Conservation (phyloP, 2,797 vertebrate species). For the Cossypha polioptera region DNA sequence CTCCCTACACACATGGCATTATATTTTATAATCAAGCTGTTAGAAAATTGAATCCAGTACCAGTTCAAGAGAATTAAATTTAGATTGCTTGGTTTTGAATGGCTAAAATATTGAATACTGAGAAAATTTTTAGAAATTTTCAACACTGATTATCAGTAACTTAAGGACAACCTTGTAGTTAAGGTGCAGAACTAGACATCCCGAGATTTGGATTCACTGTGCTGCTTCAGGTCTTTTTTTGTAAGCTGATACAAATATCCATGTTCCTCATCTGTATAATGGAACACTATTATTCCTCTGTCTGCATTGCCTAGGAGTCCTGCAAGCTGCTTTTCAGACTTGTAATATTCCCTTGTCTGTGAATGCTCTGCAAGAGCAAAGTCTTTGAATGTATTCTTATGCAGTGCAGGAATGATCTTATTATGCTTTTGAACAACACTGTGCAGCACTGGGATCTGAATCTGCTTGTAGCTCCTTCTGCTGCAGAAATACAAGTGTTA, state of each 20-base stretch:
- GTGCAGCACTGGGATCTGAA: background rate
- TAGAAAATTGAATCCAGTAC: constrained; percentile 38
- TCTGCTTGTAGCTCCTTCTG: constrained; percentile 3
- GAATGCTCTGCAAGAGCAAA: constrained; percentile 1
- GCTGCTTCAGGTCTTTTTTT: background rate
- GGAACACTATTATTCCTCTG: constrained; percentile 9
- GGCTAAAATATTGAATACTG: background rate
- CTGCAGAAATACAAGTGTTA: constrained; percentile 18
- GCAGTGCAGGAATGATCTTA: background rate
- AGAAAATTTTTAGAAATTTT: background rate
- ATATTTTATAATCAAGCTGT: constrained; percentile 15
- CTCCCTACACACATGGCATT: background rate
- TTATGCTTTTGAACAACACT: background rate
- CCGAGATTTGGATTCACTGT: background rate
- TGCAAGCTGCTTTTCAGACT: background rate
- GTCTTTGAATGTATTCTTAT: background rate
- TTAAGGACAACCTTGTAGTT: background rate
- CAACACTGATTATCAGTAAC: background rate
- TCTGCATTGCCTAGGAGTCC: constrained; percentile 3
- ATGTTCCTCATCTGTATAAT: background rate
- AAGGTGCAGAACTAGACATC: background rate
- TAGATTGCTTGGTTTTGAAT: background rate
- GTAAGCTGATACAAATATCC: background rate
- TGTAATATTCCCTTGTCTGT: background rate
- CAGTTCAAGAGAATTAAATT: constrained; percentile 24